phyloP scores from a whole-genome alignment of 2,113 vertebrate species.

The Anas platyrhynchos region DNA sequence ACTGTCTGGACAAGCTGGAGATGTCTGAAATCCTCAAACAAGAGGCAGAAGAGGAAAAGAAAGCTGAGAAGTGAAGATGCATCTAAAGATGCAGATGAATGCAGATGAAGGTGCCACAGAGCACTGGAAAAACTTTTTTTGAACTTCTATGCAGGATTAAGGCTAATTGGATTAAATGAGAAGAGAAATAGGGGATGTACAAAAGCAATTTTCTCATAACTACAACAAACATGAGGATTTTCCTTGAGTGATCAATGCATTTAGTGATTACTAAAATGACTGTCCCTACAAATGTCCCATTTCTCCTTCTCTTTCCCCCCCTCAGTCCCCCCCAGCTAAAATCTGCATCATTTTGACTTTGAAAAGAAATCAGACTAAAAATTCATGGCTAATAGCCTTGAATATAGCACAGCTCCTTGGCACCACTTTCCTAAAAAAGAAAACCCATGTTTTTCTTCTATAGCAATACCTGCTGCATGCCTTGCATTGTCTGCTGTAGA shows the following conservation, averaged over 20 bases:
- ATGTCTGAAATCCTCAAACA: background rate
- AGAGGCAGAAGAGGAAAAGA: background rate
- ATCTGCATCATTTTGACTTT: background rate
- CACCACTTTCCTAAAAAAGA: background rate
- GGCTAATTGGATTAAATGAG: background rate
- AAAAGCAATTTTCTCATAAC: background rate
- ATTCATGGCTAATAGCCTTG: background rate
- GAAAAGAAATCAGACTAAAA: background rate
- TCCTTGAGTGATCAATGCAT: background rate
- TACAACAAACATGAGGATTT: background rate
- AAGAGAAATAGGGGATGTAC: background rate
- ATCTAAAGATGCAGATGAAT: background rate
- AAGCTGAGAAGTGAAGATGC: background rate
- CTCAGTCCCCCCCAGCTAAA: background rate
- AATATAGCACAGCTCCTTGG: background rate
- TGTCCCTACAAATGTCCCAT: background rate
- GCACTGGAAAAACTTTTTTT: background rate
- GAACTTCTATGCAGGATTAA: background rate
- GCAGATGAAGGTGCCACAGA: background rate
- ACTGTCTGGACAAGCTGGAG: background rate
- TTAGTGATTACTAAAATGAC: background rate
- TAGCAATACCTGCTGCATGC: slow-evolving; percentile 91
- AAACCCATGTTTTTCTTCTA: background rate
- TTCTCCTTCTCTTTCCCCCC: background rate
- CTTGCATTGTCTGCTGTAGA: slow-evolving; percentile 91